Percentiles rank a stretch among this genome's conserved stretches.
Conservation (phyloP, 2,797 vertebrate genomes). For the Lithobates pipiens region DNA sequence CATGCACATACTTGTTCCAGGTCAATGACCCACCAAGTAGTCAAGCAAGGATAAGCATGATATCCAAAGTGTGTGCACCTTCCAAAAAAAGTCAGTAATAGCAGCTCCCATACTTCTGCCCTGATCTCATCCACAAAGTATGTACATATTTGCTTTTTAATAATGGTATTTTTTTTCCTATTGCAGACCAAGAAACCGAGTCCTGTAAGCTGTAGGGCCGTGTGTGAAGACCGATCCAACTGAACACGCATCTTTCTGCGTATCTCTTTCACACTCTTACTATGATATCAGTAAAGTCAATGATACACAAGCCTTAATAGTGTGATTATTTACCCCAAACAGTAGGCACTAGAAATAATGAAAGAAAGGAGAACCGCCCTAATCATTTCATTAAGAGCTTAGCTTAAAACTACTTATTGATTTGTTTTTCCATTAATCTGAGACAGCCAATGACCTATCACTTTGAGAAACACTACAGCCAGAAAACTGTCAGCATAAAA, state of each 20-base stretch:
- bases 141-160: neutral
- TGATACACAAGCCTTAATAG: constrained; percentile 22
- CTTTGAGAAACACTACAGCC: neutral
- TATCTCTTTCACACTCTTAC: constrained; percentile 2
- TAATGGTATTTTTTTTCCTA: constrained; percentile 1
- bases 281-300: constrained; percentile 49
- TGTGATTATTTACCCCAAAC: constrained; percentile 55
- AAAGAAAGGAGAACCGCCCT: constrained; percentile 25
- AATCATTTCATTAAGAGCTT: constrained; percentile 56
- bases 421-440: constrained; percentile 43
- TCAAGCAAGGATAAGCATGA: no score
- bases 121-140: neutral
- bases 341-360: constrained; percentile 22
- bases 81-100: no score
- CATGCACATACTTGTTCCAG: no score
- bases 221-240: neutral
- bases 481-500: neutral
- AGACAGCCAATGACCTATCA: constrained; percentile 21
- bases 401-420: constrained; percentile 52
- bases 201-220: constrained; percentile 16
- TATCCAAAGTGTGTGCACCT: no score
- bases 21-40: no score
- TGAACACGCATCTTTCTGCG: neutral
- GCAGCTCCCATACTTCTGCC: no score
- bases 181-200: constrained; percentile 8